Conservation (phyloP, 2,797 vertebrate species). For the Alosa sapidissima region DNA sequence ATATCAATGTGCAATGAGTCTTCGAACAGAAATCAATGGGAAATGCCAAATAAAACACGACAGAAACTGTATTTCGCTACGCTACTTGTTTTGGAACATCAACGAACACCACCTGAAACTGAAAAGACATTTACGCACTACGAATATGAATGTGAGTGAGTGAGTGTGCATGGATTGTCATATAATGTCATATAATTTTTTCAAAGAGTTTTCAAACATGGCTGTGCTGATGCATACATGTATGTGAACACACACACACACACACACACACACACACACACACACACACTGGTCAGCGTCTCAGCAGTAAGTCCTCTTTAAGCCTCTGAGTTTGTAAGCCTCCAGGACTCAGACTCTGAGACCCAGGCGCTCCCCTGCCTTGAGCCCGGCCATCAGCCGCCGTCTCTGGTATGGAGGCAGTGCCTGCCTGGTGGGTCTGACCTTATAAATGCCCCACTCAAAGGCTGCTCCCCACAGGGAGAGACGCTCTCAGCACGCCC, state of each 20-base stretch:
- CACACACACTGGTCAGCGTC: neutral
- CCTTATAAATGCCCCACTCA: neutral
- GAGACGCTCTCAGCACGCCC: neutral
- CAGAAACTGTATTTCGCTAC: too few relatives aligned
- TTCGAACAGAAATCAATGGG: too few relatives aligned
- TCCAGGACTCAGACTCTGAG: neutral
- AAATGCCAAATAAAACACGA: too few relatives aligned
- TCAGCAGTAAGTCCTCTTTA: neutral
- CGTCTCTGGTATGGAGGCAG: neutral
- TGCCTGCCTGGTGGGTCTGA: neutral
- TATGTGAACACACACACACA: neutral
- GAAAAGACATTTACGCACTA: neutral
- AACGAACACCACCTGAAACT: too few relatives aligned
- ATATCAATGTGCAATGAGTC: too few relatives aligned
- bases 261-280: constrained; percentile 1
- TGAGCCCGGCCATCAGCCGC: neutral
- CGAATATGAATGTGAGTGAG: neutral
- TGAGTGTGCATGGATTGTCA: neutral
- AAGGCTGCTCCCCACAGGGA: neutral
- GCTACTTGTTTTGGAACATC: neutral
- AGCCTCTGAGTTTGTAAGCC: neutral
- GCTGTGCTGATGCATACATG: too few relatives aligned
- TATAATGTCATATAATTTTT: too few relatives aligned
- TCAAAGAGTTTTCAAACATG: too few relatives aligned
- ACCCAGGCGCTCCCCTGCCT: neutral